Percentiles rank a stretch among this genome's conserved stretches.
phyloP scores from a whole-genome alignment of 1,140 invertebrate genomes.

The Cherax quadricarinatus region DNA sequence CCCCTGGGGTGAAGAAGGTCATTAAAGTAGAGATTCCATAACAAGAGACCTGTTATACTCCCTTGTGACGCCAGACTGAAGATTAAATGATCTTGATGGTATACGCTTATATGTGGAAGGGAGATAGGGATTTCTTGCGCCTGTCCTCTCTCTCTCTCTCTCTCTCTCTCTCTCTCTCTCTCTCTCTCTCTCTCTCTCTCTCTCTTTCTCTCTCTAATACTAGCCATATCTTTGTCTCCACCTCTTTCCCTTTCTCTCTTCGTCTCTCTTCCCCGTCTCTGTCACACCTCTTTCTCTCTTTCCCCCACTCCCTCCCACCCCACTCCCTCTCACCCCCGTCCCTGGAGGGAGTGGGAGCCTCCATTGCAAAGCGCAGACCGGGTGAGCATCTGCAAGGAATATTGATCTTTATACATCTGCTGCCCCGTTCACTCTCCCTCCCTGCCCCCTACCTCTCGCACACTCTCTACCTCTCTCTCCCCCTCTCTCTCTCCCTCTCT shows the following conservation, averaged over 20 bases:
- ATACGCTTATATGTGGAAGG: too few species aligned
- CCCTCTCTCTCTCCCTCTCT: background rate
- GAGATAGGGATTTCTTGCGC: too few species aligned
- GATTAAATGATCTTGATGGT: too few species aligned
- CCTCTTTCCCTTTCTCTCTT: conserved; percentile 25
- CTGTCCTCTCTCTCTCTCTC: too few species aligned
- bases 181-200: background rate
- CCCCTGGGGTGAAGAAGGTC: too few species aligned
- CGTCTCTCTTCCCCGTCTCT: background rate
- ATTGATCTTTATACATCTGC: conserved; percentile 53
- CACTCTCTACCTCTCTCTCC: conserved; percentile 30
- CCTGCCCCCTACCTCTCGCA: conserved; percentile 5
- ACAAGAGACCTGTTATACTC: too few species aligned
- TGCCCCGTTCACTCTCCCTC: conserved; percentile 29
- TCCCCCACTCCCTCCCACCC: conserved; percentile 15
- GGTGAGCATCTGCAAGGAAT: conserved; percentile 52
- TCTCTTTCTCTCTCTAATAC: background rate
- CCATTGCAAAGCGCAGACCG: conserved; percentile 54
- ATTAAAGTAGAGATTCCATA: too few species aligned
- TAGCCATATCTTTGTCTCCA: too few species aligned
- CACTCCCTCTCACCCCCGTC: conserved; percentile 2
- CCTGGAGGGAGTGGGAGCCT: background rate
- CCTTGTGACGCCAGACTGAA: too few species aligned
- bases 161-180: too few species aligned
- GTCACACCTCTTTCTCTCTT: conserved; percentile 33